These are phyloP conservation scores for Poecilus cupreus DNA, from an alignment of 2,888 invertebrate genomes.

Conservation along the genomic window DNA sequence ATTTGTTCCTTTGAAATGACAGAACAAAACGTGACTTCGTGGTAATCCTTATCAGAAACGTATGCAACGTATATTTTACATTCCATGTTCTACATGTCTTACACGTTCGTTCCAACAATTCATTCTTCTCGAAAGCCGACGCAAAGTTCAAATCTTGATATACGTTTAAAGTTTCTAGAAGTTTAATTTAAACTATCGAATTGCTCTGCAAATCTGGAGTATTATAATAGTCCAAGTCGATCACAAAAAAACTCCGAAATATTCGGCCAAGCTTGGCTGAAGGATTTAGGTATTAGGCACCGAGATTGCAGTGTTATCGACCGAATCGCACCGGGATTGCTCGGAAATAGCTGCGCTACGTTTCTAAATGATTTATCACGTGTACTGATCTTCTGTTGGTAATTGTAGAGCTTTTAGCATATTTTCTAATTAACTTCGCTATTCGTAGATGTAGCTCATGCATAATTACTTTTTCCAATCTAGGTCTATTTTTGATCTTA, in stretches of 20 bases:
- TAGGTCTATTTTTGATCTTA: no score
- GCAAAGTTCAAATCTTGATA: neutral
- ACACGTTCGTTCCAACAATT: no score
- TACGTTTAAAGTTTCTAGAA: slow-evolving; percentile 4
- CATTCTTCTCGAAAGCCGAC: neutral
- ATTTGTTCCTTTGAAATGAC: no score
- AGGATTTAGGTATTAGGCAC: neutral
- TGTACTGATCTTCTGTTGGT: slow-evolving; percentile 36
- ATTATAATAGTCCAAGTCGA: neutral
- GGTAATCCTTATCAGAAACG: no score
- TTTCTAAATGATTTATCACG: slow-evolving; percentile 41
- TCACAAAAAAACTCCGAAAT: slow-evolving; percentile 12
- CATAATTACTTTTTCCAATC: neutral
- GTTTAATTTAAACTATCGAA: neutral
- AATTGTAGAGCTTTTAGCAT: slow-evolving; percentile 39
- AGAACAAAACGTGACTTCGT: no score
- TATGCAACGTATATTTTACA: no score
- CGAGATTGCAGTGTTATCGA: neutral
- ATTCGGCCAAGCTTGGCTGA: neutral
- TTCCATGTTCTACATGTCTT: no score
- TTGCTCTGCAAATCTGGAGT: neutral
- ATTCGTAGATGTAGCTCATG: neutral
- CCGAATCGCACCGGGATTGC: slow-evolving; percentile 12
- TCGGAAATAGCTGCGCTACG: slow-evolving; percentile 46
- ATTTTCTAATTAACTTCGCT: neutral